phyloP scores from a whole-genome alignment of 2,888 invertebrate genomes.

The Sclerodermus sp. region DNA sequence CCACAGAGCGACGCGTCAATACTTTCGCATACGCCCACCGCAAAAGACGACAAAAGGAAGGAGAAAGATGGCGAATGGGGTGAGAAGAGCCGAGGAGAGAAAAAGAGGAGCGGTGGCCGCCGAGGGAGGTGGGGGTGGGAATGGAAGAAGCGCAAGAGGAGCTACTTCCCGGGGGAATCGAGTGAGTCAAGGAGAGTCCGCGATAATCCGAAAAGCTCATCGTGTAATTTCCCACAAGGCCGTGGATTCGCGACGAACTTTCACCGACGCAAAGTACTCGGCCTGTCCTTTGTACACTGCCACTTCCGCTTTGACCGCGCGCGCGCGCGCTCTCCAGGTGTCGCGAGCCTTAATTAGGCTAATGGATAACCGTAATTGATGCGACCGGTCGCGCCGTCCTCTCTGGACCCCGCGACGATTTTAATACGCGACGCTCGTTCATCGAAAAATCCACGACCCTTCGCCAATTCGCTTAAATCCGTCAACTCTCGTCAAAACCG shows the following conservation, averaged over 20 bases:
- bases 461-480: no score
- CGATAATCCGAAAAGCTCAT: constrained; percentile 42
- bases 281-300: background rate
- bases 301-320: constrained; percentile 9
- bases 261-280: no score
- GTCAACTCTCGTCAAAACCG: no score
- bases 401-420: no score
- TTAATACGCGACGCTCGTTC: no score
- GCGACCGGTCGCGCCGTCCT: no score
- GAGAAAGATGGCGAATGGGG: no score
- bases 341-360: constrained; percentile 32
- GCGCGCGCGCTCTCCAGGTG: constrained; percentile 18
- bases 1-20: constrained; percentile 19
- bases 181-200: constrained; percentile 1
- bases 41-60: no score
- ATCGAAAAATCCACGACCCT: no score
- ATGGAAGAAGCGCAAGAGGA: constrained; percentile 8
- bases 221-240: constrained; percentile 53
- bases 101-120: background rate
- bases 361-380: constrained; percentile 38
- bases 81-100: no score
- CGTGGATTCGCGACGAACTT: constrained; percentile 4
- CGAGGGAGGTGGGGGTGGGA: background rate
- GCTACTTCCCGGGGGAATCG: background rate
- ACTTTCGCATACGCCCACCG: constrained; percentile 22